Percentiles rank a stretch among this genome's conserved stretches.
These are phyloP conservation scores for Podarcis siculus DNA, from an alignment of 2,797 vertebrate genomes.

Conservation along the genomic window DNA sequence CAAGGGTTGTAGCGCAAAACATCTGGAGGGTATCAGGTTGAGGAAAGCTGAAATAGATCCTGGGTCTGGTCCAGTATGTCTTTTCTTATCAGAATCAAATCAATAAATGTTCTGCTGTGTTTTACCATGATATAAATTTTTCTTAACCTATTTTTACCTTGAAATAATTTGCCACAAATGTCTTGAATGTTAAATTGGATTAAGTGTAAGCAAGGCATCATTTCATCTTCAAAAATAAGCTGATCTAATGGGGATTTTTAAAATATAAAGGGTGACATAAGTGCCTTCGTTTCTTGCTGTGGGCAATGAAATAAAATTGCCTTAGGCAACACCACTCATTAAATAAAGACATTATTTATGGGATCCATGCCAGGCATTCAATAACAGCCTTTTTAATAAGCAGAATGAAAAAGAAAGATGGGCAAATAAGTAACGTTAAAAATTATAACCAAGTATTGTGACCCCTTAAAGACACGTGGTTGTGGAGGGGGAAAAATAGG, in stretches of 20 bases:
- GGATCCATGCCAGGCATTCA: background rate
- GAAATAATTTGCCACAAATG: constrained; percentile 29
- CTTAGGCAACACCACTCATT: constrained; percentile 18
- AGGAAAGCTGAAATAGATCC: too few species aligned
- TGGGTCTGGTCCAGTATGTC: background rate
- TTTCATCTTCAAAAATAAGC: constrained; percentile 20
- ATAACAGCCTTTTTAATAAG: background rate
- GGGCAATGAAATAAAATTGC: constrained; percentile 46
- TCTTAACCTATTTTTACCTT: constrained; percentile 35
- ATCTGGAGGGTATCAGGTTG: background rate
- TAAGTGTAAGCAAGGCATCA: background rate
- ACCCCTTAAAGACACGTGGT: background rate
- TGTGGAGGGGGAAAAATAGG: background rate
- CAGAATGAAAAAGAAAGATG: background rate
- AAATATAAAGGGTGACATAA: constrained; percentile 34
- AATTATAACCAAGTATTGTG: background rate
- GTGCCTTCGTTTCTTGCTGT: constrained; percentile 52
- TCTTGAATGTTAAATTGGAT: constrained; percentile 35
- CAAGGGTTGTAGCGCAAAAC: too few species aligned
- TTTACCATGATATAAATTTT: background rate
- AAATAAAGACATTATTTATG: constrained; percentile 42
- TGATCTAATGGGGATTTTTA: constrained; percentile 23
- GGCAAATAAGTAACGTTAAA: background rate
- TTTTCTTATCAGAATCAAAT: background rate
- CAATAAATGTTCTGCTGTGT: background rate